phyloP scores from a whole-genome alignment of 1,140 invertebrate species.

The Pseudachorutes palmiensis region DNA sequence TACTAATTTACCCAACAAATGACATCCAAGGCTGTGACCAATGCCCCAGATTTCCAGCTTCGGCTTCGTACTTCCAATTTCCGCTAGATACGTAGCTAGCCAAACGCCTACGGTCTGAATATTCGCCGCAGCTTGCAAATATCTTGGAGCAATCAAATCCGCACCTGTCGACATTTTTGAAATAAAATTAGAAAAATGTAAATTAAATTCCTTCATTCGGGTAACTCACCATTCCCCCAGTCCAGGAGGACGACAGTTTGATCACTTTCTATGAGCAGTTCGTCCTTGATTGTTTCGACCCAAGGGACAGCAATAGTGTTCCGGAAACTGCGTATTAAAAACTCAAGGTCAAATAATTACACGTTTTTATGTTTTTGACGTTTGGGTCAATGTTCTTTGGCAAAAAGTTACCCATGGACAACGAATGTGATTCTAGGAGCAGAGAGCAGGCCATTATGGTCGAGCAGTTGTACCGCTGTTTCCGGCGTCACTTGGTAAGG shows the following conservation, averaged over 20 bases:
- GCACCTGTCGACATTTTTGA: neutral
- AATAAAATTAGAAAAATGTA: neutral
- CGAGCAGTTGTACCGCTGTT: neutral
- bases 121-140: conserved; percentile 26
- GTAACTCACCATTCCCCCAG: conserved; percentile 20
- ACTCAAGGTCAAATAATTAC: too few relatives aligned
- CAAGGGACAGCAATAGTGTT: conserved; percentile 19
- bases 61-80: conserved; percentile 16
- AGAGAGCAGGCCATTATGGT: neutral
- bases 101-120: conserved; percentile 25
- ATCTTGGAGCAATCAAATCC: conserved; percentile 12
- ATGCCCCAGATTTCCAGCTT: conserved; percentile 24
- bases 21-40: conserved; percentile 22
- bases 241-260: conserved; percentile 25
- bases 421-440: conserved; percentile 13
- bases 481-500: neutral
- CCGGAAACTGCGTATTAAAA: too few relatives aligned
- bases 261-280: conserved; percentile 11
- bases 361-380: too few relatives aligned
- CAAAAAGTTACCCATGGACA: too few relatives aligned
- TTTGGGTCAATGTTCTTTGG: too few relatives aligned
- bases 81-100: conserved; percentile 19
- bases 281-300: conserved; percentile 25
- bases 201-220: neutral
- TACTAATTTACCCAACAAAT: too few relatives aligned